These are phyloP conservation scores for Felis catus DNA, from an alignment of 2,113 vertebrate species.

Conservation along the genomic window F.catus_Fca126_mat1.0 CM031413.1:119779501-119780000, in stretches of 20 bases:
- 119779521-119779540: background rate
- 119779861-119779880: constrained; percentile 57
- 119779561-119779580: background rate
- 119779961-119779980: constrained; percentile 68
- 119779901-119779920: constrained; percentile 53
- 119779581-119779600: background rate
- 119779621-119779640: background rate
- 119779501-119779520: background rate
- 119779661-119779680: background rate
- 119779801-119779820: constrained; percentile 44
- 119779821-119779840: background rate
- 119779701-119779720: constrained; percentile 34
- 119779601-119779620: background rate
- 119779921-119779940: constrained; percentile 54
- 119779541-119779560: background rate
- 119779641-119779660: background rate
- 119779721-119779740: constrained; percentile 53
- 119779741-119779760: constrained; percentile 51
- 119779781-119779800: constrained; percentile 26
- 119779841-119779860: constrained; percentile 32
- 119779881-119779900: constrained; percentile 72
- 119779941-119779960: constrained; percentile 43
- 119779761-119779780: constrained; percentile 20
- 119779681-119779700: constrained; percentile 22
- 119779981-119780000: constrained; percentile 60